These are phyloP conservation scores for Esox masquinongy DNA, from an alignment of 2,797 vertebrate genomes.

Conservation along the genomic window DNA sequence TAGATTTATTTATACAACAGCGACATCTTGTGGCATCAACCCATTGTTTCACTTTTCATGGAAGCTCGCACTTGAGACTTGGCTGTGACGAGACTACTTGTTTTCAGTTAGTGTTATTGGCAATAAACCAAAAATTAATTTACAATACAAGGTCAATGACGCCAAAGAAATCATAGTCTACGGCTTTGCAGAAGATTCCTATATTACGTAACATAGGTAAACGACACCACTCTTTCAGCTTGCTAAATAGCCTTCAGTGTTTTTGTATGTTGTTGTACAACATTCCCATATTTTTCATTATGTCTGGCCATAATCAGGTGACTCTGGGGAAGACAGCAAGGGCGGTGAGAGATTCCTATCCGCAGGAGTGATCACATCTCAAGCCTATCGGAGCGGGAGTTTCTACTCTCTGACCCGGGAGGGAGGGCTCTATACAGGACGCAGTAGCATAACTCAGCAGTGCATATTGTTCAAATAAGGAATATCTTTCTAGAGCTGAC, in stretches of 20 bases:
- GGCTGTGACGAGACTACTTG: not conserved
- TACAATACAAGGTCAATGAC: too few relatives aligned
- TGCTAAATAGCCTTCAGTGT: not conserved
- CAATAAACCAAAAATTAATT: too few relatives aligned
- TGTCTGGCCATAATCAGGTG: slow-evolving; percentile 20
- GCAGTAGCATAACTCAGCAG: not conserved
- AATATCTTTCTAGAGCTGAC: not conserved
- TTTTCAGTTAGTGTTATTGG: not conserved
- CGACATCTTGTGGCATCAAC: not conserved
- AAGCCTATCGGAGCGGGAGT: slow-evolving; percentile 46
- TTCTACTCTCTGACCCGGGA: slow-evolving; percentile 1
- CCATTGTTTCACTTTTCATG: not conserved
- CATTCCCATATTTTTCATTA: not conserved
- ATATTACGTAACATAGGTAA: not conserved
- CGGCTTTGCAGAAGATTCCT: not conserved
- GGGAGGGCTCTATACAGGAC: slow-evolving; percentile 39
- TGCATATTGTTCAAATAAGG: slow-evolving; percentile 33
- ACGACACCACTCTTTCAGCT: not conserved
- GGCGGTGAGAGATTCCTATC: slow-evolving; percentile 56
- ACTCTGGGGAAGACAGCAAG: slow-evolving; percentile 29
- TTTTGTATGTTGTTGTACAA: not conserved
- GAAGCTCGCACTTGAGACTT: not conserved
- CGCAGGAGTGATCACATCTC: slow-evolving; percentile 37
- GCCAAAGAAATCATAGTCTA: too few relatives aligned
- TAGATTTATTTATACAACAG: not conserved